Conservation (phyloP, 2,888 invertebrate genomes). For the Anaspis maculata region DNA sequence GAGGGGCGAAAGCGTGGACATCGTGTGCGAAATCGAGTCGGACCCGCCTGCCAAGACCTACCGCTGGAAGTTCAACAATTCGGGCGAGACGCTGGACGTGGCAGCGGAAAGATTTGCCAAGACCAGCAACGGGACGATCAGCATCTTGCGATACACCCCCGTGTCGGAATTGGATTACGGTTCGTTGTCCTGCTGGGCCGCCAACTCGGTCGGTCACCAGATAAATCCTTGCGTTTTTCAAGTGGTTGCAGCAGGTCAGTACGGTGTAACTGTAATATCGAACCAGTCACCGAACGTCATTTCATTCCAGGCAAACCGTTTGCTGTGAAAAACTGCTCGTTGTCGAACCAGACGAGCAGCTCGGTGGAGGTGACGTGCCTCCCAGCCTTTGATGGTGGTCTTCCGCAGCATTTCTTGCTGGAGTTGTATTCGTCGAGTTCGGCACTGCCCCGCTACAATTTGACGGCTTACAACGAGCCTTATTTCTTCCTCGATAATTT, state of each 20-base stretch:
- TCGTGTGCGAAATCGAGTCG: constrained; percentile 83
- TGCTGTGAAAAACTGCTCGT: constrained; percentile 74
- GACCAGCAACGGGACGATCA: constrained; percentile 64
- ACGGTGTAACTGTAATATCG: not conserved
- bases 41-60: constrained; percentile 85
- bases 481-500: constrained; percentile 69
- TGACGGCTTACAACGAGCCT: constrained; percentile 58
- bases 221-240: constrained; percentile 79
- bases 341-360: constrained; percentile 77
- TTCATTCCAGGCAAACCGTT: constrained; percentile 64
- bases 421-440: constrained; percentile 57
- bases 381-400: constrained; percentile 81
- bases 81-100: constrained; percentile 80
- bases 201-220: constrained; percentile 77
- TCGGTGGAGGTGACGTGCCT: constrained; percentile 71
- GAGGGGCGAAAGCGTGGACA: constrained; percentile 76
- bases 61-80: constrained; percentile 92
- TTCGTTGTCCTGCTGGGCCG: constrained; percentile 77
- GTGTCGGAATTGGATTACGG: constrained; percentile 72
- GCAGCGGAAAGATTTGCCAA: constrained; percentile 66
- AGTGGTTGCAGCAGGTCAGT: constrained; percentile 77
- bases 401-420: constrained; percentile 77
- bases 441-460: constrained; percentile 49
- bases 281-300: not conserved
- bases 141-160: constrained; percentile 56